Percentiles rank a stretch among this genome's conserved stretches.
phyloP scores from a whole-genome alignment of 2,797 vertebrate genomes.

The Pipistrellus pygmaeus region DNA sequence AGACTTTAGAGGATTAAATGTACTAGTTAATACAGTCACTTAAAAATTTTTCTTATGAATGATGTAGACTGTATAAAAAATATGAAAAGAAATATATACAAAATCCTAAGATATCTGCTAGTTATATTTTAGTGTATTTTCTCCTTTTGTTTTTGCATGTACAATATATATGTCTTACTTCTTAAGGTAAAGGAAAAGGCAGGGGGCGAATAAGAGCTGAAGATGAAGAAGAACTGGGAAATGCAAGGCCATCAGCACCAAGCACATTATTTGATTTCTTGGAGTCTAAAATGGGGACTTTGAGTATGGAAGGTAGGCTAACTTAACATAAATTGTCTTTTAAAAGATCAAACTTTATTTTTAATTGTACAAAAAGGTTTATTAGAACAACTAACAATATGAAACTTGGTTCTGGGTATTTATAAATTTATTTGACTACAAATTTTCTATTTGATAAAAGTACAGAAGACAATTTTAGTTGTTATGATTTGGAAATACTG shows the following conservation, averaged over 20 bases:
- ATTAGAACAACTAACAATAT: not conserved
- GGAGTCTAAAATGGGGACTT: slow-evolving; percentile 98
- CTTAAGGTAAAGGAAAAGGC: slow-evolving; percentile 93
- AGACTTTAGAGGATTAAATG: slow-evolving; percentile 14
- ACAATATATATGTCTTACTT: not conserved
- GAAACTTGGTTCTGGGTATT: not conserved
- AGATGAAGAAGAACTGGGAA: slow-evolving; percentile 94
- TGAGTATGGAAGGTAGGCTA: slow-evolving; percentile 94
- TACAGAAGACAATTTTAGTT: slow-evolving; percentile 44
- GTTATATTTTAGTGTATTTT: slow-evolving; percentile 49
- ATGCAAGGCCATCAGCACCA: slow-evolving; percentile 96
- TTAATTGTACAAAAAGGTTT: not conserved
- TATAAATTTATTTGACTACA: slow-evolving; percentile 36
- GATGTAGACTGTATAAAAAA: not conserved
- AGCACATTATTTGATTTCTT: slow-evolving; percentile 99
- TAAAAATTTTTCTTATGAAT: slow-evolving; percentile 21
- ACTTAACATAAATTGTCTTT: slow-evolving; percentile 43
- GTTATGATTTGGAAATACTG: slow-evolving; percentile 32
- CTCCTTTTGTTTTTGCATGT: slow-evolving; percentile 39
- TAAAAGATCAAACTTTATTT: slow-evolving; percentile 45
- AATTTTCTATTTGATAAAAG: slow-evolving; percentile 33
- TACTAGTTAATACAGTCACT: slow-evolving; percentile 35
- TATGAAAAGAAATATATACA: slow-evolving; percentile 43
- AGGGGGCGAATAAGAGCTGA: slow-evolving; percentile 93
- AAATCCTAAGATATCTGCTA: not conserved